A percentile compares a stretch with the other conserved stretches of the same genome.
phyloP scores from a whole-genome alignment of 2,888 invertebrate species.

The Melanchra persicariae region DNA sequence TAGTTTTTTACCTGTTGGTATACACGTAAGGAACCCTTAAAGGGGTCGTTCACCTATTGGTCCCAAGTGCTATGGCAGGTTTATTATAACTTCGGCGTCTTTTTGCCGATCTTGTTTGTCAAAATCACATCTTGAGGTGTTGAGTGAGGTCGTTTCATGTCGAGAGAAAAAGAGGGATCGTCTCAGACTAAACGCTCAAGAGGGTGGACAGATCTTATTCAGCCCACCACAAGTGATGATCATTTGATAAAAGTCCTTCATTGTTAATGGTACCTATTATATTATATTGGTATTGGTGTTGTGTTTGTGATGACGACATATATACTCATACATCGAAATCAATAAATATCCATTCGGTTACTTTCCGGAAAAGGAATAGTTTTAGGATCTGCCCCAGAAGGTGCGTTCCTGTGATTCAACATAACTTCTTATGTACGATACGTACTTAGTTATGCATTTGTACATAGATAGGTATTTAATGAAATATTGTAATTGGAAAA shows the following conservation, averaged over 20 bases:
- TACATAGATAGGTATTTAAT: too few species aligned
- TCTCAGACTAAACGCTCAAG: background rate
- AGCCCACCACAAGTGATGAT: background rate
- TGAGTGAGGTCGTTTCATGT: background rate
- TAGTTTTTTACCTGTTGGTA: constrained; percentile 19
- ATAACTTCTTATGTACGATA: background rate
- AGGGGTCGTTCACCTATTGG: constrained; percentile 16
- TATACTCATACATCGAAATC: too few species aligned
- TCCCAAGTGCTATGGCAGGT: constrained; percentile 7
- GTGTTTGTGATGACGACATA: too few species aligned
- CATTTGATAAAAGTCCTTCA: too few species aligned
- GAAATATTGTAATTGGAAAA: background rate
- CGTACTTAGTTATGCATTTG: background rate
- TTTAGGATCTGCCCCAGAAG: background rate
- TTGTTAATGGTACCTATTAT: too few species aligned
- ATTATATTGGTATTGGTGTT: too few species aligned
- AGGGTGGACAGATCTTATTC: background rate
- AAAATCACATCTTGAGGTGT: background rate
- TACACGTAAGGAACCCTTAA: background rate
- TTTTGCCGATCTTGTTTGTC: background rate
- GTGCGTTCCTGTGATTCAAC: background rate
- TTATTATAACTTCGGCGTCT: background rate
- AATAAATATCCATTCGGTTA: too few species aligned
- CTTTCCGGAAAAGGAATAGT: background rate
- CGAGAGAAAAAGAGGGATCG: background rate